Evolutionary conservation across 2,888 invertebrate species (phyloP), one percentile per base, ranked within the genome.

Genomic region (Noctua pronuba): DNA sequence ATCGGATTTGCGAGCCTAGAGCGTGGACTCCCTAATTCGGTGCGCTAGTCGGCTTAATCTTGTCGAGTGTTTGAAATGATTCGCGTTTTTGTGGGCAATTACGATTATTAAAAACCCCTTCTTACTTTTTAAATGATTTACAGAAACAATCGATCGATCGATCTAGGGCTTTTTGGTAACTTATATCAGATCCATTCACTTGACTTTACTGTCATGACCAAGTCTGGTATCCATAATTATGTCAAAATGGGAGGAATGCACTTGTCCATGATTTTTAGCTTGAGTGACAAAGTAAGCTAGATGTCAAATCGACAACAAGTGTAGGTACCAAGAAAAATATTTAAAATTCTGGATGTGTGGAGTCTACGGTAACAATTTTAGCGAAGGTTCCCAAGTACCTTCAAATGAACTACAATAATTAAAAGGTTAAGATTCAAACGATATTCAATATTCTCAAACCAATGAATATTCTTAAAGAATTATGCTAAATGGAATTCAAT

Each of bases 1-100:
- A 88, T 89, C 77, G 74, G 77, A 82, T 87, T 86, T 88, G 77
- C 70, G 70, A 77, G 49, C 44, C 71, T 64, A 64, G 74, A 84
- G 67, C 75, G 81, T 81, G 78, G 79, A 79, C 64, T 70, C 68
- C 73, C 64, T 75, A 86, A 74, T 79, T 74, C 44, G 44, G 65
- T 68, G 24, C 49, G n/a, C 73, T 76, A 70, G 75, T 21, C 44
- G n/a, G 79, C 62, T 80, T 85, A 73, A 69, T 79, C 69, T 80
- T 70, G 64, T 79, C 35, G 49, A 52, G 70, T 68, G 62, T 67
- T 78, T 49, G 73, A 64, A 83, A 71, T 38, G 38, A 55, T 24
- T 58, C 7, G 13, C 60, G 28, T 49, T 82, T 58, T 70, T 55
- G 35, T 65, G 38, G 24, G 35, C 24, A 24, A 13, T 64, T 24